These are phyloP conservation scores for Actenoides lindsayi DNA, from an alignment of 2,113 vertebrate genomes.

Conservation along the genomic window DNA sequence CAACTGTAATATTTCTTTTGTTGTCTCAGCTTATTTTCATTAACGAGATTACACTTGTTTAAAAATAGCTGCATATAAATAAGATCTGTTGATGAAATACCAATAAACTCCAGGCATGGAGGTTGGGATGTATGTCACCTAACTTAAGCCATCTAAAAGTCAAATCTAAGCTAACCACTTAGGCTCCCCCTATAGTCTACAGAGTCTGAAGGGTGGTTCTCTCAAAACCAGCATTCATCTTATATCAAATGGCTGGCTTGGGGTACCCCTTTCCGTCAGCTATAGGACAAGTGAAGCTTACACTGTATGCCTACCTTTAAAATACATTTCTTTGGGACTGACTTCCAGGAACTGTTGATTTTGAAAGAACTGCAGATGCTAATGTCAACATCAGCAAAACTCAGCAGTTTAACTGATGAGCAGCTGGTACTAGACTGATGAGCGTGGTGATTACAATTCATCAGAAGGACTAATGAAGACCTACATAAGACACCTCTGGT, in stretches of 20 bases:
- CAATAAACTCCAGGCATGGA: neutral
- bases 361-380: conserved; percentile 22
- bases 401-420: conserved; percentile 51
- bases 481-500: conserved; percentile 4
- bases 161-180: neutral
- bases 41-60: neutral
- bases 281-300: neutral
- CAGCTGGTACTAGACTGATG: conserved; percentile 48
- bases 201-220: neutral
- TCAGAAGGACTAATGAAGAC: conserved; percentile 17
- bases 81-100: conserved; percentile 11
- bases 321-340: neutral
- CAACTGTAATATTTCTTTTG: neutral
- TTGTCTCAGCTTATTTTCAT: conserved; percentile 25
- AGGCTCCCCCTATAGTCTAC: neutral
- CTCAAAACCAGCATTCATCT: neutral
- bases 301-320: neutral
- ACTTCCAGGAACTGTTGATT: conserved; percentile 31
- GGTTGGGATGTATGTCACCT: neutral
- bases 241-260: neutral
- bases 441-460: conserved; percentile 47
- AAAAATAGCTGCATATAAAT: conserved; percentile 10
- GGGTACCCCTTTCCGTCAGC: neutral
- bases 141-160: neutral
- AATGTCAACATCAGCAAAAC: conserved; percentile 19